A percentile compares a stretch with the other conserved stretches of the same genome.
Evolutionary conservation across 1,140 invertebrate genomes (phyloP).

Genomic region (Charaxes varanes): DNA sequence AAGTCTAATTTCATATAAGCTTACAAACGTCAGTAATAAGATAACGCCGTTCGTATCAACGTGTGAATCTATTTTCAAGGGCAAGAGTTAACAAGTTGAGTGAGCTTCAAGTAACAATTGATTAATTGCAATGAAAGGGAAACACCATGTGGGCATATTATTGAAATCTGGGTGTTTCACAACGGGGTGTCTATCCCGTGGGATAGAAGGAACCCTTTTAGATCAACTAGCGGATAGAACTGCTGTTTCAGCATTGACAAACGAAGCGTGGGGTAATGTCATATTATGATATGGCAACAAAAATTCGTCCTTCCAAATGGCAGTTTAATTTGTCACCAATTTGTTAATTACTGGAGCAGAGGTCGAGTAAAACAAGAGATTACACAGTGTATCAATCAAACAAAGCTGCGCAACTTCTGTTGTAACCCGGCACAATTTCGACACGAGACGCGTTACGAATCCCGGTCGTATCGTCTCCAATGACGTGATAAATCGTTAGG

Average conservation of each 20-base stretch:
- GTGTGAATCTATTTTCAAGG: slow-evolving; percentile 2
- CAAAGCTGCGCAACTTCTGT: slow-evolving; percentile 58
- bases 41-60: too few relatives aligned
- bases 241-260: slow-evolving; percentile 1
- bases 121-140: slow-evolving; percentile 44
- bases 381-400: slow-evolving; percentile 67
- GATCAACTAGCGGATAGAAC: slow-evolving; percentile 34
- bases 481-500: slow-evolving; percentile 26
- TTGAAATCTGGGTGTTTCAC: slow-evolving; percentile 49
- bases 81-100: slow-evolving; percentile 6
- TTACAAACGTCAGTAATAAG: too few relatives aligned
- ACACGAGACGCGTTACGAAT: slow-evolving; percentile 51
- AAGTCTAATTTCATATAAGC: too few relatives aligned
- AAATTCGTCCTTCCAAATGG: background rate
- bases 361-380: slow-evolving; percentile 56
- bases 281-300: too few relatives aligned
- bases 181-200: slow-evolving; percentile 64
- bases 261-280: background rate
- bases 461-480: slow-evolving; percentile 32
- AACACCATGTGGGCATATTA: slow-evolving; percentile 63
- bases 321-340: slow-evolving; percentile 18
- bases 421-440: slow-evolving; percentile 58
- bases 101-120: slow-evolving; percentile 28
- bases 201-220: slow-evolving; percentile 55
- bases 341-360: slow-evolving; percentile 39